Evolutionary conservation across 2,888 invertebrate genomes (phyloP).

Genomic region (Ophraella communa): DNA sequence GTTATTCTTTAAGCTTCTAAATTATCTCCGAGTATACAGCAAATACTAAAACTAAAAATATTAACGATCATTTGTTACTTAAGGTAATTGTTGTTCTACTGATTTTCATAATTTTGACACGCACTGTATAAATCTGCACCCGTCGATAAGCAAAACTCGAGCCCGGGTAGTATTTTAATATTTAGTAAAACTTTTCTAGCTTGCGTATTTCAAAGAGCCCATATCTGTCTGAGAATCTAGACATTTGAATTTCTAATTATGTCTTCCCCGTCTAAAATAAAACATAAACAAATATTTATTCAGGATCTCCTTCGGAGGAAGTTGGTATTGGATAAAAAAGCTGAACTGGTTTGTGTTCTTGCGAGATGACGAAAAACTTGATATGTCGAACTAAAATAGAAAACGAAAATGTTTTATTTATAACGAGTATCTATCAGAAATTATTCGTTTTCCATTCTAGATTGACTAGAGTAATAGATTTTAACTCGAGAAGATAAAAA

Average conservation of each 20-base stretch:
- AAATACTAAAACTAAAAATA: no score
- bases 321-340: slow-evolving; percentile 34
- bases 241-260: slow-evolving; percentile 50
- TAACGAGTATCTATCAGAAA: slow-evolving; percentile 27
- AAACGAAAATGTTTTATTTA: slow-evolving; percentile 42
- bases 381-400: slow-evolving; percentile 36
- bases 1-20: no score
- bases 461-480: slow-evolving; percentile 22
- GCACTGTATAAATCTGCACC: no score
- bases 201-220: neutral
- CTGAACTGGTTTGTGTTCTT: slow-evolving; percentile 32
- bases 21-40: no score
- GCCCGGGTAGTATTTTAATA: neutral
- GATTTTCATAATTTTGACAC: neutral
- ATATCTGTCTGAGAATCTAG: slow-evolving; percentile 45
- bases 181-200: neutral
- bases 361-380: slow-evolving; percentile 32
- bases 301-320: slow-evolving; percentile 40
- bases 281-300: slow-evolving; percentile 55
- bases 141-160: neutral
- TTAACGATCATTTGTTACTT: no score
- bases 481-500: slow-evolving; percentile 9
- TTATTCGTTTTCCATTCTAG: slow-evolving; percentile 25
- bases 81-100: no score
- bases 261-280: slow-evolving; percentile 50